Conservation (phyloP, 2,888 invertebrate genomes). For the Serrognathus titanus region DNA sequence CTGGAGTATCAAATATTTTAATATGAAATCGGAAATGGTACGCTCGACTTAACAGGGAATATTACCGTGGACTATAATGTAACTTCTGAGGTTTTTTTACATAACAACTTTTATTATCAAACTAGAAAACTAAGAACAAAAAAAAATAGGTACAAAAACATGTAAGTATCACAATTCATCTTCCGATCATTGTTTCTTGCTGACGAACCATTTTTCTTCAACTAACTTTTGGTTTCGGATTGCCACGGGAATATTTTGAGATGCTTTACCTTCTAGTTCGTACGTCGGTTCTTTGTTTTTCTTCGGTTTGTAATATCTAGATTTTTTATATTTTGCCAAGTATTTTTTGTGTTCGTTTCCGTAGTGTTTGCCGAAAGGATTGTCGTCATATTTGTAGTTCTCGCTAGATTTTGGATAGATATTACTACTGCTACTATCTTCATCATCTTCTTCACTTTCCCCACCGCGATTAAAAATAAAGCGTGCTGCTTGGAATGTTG, state of each 20-base stretch:
- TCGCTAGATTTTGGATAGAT: background rate
- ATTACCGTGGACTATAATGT: too few relatives aligned
- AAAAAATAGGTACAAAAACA: conserved; percentile 1
- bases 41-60: too few relatives aligned
- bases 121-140: conserved; percentile 8
- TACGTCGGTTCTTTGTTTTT: conserved; percentile 15
- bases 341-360: conserved; percentile 1
- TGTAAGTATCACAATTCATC: too few relatives aligned
- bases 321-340: conserved; percentile 15
- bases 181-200: conserved; percentile 14
- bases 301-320: conserved; percentile 17
- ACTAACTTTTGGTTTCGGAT: conserved; percentile 24
- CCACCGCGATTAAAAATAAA: conserved; percentile 7
- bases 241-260: conserved; percentile 27
- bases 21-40: too few relatives aligned
- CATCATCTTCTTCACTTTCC: conserved; percentile 18
- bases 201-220: conserved; percentile 30
- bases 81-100: background rate
- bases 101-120: conserved; percentile 15
- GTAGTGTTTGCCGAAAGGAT: conserved; percentile 5
- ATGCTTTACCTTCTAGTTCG: conserved; percentile 23
- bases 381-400: conserved; percentile 9
- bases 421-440: conserved; percentile 16
- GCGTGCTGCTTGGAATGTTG: conserved; percentile 14
- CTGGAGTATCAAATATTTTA: too few relatives aligned